A percentile compares a stretch with the other conserved stretches of the same genome.
phyloP scores from a whole-genome alignment of 2,888 invertebrate species.

The Cepaea hortensis region DNA sequence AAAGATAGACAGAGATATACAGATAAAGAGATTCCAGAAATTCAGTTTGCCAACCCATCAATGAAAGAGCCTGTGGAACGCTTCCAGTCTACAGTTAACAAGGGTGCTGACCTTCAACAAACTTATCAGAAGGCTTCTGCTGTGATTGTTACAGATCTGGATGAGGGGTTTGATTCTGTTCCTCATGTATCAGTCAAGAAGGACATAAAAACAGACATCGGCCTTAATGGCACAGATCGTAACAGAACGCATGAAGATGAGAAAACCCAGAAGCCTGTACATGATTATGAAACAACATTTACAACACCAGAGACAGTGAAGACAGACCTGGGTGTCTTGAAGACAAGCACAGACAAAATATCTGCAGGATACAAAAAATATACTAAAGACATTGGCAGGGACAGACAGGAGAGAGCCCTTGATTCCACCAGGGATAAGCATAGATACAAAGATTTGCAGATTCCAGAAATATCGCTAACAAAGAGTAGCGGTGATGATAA shows the following conservation, averaged over 20 bases:
- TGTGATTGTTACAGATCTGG: too few species aligned
- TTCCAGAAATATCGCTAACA: not conserved
- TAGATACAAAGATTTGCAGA: too few species aligned
- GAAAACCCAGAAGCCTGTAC: not conserved
- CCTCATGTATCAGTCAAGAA: not conserved
- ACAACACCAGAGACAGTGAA: not conserved
- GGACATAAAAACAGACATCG: not conserved
- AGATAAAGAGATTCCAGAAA: too few species aligned
- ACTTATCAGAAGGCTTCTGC: too few species aligned
- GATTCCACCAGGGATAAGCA: not conserved
- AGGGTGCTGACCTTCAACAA: not conserved
- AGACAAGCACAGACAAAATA: not conserved
- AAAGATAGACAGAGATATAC: too few species aligned
- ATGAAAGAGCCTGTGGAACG: slow-evolving; percentile 11
- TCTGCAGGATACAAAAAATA: not conserved
- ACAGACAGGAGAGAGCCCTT: not conserved
- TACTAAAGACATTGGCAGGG: not conserved
- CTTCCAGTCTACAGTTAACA: not conserved
- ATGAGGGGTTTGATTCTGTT: not conserved
- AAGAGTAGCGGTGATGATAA: too few species aligned
- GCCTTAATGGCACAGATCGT: not conserved
- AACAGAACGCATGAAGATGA: not conserved
- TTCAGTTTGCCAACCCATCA: not conserved
- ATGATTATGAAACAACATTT: not conserved
- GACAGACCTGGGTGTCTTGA: not conserved